A percentile compares a stretch with the other conserved stretches of the same genome.
Evolutionary conservation across 2,797 vertebrate species (phyloP).

Genomic region (Smutsia temminckii): DNA sequence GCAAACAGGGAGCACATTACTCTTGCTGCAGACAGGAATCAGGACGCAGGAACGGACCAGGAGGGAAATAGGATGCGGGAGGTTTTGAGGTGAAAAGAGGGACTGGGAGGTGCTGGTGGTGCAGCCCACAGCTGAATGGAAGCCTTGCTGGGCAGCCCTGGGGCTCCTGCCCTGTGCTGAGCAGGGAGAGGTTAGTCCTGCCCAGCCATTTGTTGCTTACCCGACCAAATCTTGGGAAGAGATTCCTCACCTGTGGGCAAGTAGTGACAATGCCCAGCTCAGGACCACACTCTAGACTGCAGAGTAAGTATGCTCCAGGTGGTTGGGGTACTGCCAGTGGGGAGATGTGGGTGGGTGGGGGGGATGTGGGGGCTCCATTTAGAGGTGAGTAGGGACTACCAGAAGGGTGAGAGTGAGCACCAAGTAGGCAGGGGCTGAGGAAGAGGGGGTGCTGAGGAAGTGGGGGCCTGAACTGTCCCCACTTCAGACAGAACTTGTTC

Average conservation of each 20-base stretch:
- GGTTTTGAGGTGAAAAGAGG: neutral
- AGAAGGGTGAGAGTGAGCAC: neutral
- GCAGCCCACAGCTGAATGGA: neutral
- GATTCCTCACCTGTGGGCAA: neutral
- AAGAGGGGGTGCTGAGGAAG: too few relatives aligned
- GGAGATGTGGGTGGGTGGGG: too few relatives aligned
- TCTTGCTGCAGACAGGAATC: accelerated
- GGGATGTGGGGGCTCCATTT: neutral
- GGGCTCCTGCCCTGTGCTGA: neutral
- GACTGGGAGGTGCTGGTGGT: neutral
- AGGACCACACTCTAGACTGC: neutral
- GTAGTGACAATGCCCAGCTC: neutral
- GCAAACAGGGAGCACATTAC: neutral
- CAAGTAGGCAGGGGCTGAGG: neutral
- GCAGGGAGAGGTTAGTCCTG: neutral
- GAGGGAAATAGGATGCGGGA: neutral
- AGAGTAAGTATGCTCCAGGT: neutral
- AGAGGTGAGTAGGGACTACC: neutral
- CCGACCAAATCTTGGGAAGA: too few relatives aligned
- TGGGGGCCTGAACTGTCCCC: accelerated
- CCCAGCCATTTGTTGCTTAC: neutral
- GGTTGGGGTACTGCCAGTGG: neutral
- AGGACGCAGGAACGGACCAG: neutral
- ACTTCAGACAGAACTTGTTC: neutral
- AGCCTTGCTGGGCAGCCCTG: neutral